Evolutionary conservation across 2,888 invertebrate genomes (phyloP).

Genomic region (Morpho helenor): DNA sequence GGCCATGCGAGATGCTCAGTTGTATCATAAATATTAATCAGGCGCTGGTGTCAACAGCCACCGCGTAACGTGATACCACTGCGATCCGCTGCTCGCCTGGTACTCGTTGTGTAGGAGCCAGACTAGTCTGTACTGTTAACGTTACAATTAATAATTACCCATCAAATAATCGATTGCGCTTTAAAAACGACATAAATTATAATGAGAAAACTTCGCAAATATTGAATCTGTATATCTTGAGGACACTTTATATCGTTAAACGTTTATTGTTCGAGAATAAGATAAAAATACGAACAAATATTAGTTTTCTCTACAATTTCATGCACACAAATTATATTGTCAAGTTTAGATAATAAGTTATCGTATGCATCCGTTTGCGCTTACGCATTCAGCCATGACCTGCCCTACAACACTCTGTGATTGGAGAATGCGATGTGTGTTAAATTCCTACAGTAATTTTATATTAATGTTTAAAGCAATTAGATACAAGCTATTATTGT

Average conservation of each 20-base stretch:
- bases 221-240: slow-evolving; percentile 1
- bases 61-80: slow-evolving; percentile 77
- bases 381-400: slow-evolving; percentile 73
- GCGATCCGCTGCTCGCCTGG: slow-evolving; percentile 70
- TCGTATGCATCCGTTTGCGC: slow-evolving; percentile 67
- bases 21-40: slow-evolving; percentile 80
- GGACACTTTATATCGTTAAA: slow-evolving; percentile 3
- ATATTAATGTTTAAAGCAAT: slow-evolving; percentile 12
- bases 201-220: background rate
- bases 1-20: slow-evolving; percentile 78
- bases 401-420: slow-evolving; percentile 67
- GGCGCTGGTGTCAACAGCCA: slow-evolving; percentile 80
- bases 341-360: slow-evolving; percentile 52
- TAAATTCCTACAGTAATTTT: slow-evolving; percentile 40
- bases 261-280: slow-evolving; percentile 9
- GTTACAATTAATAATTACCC: slow-evolving; percentile 25
- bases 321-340: slow-evolving; percentile 34
- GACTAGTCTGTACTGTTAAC: slow-evolving; percentile 44
- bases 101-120: slow-evolving; percentile 51
- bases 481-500: slow-evolving; percentile 12
- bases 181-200: background rate
- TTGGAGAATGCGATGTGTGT: slow-evolving; percentile 54
- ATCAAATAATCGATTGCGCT: slow-evolving; percentile 38
- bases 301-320: slow-evolving; percentile 10
- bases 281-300: slow-evolving; percentile 13